phyloP scores from a whole-genome alignment of 2,888 invertebrate species.

The Seira musarum region DNA sequence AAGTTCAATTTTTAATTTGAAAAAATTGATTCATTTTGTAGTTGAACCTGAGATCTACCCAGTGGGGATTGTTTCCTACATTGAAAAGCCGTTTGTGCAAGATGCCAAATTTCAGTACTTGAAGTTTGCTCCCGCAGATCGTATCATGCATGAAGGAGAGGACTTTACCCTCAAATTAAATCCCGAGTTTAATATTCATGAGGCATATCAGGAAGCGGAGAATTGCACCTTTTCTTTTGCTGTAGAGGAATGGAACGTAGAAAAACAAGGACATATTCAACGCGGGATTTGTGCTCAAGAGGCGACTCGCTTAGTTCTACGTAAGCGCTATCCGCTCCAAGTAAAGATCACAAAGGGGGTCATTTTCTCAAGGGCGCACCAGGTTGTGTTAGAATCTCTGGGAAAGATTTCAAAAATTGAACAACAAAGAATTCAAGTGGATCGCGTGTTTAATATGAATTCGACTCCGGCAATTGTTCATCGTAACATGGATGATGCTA shows the following conservation, averaged over 20 bases:
- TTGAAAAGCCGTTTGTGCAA: background rate
- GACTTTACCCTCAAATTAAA: background rate
- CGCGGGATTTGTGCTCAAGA: background rate
- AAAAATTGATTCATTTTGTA: background rate
- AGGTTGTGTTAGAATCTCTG: background rate
- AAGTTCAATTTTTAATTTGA: too few species aligned
- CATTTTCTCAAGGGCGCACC: background rate
- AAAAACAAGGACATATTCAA: background rate
- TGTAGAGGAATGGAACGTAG: conserved; percentile 4
- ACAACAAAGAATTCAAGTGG: background rate
- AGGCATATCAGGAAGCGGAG: background rate
- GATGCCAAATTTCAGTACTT: background rate
- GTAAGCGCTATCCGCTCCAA: background rate
- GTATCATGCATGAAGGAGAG: background rate
- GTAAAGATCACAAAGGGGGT: conserved; percentile 1
- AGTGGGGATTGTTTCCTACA: background rate
- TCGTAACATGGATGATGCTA: background rate
- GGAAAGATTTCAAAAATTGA: background rate
- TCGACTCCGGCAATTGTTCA: background rate
- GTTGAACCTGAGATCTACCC: background rate
- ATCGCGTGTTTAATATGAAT: background rate
- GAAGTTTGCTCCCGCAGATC: background rate
- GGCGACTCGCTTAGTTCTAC: background rate
- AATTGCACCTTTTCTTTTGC: background rate
- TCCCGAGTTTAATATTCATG: background rate